These are phyloP conservation scores for Coendou prehensilis DNA, from an alignment of 2,797 vertebrate species.

Conservation along the genomic window DNA sequence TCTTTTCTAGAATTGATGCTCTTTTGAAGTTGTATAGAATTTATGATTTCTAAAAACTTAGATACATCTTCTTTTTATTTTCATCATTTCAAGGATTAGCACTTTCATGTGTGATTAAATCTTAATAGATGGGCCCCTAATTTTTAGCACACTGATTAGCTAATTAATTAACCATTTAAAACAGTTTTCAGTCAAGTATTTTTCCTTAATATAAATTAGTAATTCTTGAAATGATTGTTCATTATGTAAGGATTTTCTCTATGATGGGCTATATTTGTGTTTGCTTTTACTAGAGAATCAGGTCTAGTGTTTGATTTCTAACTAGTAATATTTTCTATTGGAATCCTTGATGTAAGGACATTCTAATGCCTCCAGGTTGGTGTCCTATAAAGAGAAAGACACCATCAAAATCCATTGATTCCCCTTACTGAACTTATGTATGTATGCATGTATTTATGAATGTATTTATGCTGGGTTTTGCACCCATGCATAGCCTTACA, in stretches of 20 bases:
- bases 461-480: background rate
- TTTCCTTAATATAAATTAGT: background rate
- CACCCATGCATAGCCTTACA: background rate
- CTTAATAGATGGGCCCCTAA: background rate
- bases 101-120: background rate
- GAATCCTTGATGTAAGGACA: background rate
- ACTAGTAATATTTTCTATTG: background rate
- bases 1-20: constrained; percentile 21
- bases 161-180: background rate
- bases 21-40: background rate
- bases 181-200: background rate
- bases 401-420: background rate
- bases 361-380: background rate
- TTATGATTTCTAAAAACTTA: background rate
- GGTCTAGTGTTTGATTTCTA: background rate
- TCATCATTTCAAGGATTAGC: constrained; percentile 41
- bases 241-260: background rate
- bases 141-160: background rate
- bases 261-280: background rate
- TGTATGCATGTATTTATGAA: background rate
- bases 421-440: background rate
- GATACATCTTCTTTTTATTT: constrained; percentile 11
- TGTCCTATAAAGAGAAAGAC: background rate
- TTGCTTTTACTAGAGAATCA: constrained; percentile 30
- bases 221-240: background rate